These are phyloP conservation scores for Lumbricus terrestris DNA, from an alignment of 2,888 invertebrate species.

Conservation along the genomic window DNA sequence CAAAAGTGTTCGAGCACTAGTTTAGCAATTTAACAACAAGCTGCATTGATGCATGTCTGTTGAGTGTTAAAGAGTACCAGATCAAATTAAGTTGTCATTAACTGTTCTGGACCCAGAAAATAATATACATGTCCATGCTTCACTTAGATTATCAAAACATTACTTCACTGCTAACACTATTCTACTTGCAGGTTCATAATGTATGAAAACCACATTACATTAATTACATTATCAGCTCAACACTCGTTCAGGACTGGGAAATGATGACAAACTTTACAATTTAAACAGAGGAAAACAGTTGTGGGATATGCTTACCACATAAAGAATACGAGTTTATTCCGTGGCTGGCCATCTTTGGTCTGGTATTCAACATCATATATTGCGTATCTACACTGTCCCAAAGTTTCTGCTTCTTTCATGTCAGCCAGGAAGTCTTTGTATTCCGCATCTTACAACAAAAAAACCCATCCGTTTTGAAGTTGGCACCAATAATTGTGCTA, in stretches of 20 bases:
- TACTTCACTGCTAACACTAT: background rate
- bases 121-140: background rate
- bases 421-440: constrained; percentile 93
- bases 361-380: constrained; percentile 94
- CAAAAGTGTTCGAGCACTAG: too few species aligned
- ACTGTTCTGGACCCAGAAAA: background rate
- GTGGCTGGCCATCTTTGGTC: constrained; percentile 63
- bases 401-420: constrained; percentile 72
- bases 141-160: background rate
- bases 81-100: background rate
- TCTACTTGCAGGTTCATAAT: background rate
- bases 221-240: too few species aligned
- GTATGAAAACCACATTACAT: background rate
- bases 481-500: background rate
- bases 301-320: constrained; percentile 46
- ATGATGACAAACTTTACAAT: background rate
- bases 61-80: background rate
- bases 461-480: background rate
- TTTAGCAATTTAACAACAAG: too few species aligned
- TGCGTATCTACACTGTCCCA: constrained; percentile 93
- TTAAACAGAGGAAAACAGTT: background rate
- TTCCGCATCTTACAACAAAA: constrained; percentile 29
- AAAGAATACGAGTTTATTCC: constrained; percentile 51
- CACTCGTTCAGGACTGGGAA: background rate
- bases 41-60: too few species aligned